phyloP scores from a whole-genome alignment of 1,140 invertebrate genomes.

The Oncopodura yosiiana region DNA sequence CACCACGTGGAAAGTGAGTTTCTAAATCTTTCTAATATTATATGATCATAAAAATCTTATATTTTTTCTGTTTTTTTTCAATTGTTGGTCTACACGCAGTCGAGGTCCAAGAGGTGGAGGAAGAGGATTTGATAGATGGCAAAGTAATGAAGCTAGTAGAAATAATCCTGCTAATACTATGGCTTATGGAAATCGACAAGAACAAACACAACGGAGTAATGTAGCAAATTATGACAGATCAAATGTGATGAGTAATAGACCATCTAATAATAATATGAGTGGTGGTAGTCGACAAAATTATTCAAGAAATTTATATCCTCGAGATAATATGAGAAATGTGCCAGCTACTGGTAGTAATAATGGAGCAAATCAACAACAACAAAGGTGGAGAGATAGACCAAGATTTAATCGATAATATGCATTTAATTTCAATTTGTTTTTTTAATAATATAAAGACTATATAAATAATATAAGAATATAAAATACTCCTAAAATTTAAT shows the following conservation, averaged over 20 bases:
- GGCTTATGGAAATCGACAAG: not conserved
- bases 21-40: too few relatives aligned
- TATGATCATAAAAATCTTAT: too few relatives aligned
- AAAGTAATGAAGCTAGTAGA: not conserved
- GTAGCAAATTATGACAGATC: not conserved
- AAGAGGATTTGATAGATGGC: conserved; percentile 6
- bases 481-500: too few relatives aligned
- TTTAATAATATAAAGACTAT: too few relatives aligned
- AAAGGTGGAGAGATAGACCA: conserved; percentile 6
- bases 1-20: not conserved
- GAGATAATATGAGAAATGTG: not conserved
- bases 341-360: not conserved
- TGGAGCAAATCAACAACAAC: not conserved
- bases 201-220: not conserved
- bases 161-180: not conserved
- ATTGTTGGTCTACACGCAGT: not conserved
- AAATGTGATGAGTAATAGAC: not conserved
- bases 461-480: too few relatives aligned
- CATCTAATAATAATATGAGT: not conserved
- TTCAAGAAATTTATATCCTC: not conserved
- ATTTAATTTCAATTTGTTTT: not conserved
- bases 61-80: not conserved
- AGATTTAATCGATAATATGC: not conserved
- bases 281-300: conserved; percentile 2
- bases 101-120: not conserved